Evolutionary conservation across 2,113 vertebrate species (phyloP), one percentile per base, ranked within the genome.

Genomic region (Cisticola juncidis): DNA sequence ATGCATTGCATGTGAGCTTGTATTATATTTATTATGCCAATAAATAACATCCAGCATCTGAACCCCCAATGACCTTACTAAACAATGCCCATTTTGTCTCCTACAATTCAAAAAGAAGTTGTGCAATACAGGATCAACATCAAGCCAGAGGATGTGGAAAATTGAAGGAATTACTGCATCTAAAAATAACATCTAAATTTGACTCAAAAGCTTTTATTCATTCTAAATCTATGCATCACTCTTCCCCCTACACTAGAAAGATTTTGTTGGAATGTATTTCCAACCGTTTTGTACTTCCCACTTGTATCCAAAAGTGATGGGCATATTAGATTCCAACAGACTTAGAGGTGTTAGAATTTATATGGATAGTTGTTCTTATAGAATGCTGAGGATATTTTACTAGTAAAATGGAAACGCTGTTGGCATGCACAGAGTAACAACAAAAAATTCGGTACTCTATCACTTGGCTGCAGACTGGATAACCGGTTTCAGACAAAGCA

Each of bases 131-230:
- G 64, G 22, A 88, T 47, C 38, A 92, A 60, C 60, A 56, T 44
- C n/a, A 58, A 95, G 78, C 14, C 66, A 92, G 80, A 87, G 81
- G 85, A 93, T 58, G 68, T 82, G 68, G 85, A 90, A 95, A 94
- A 85, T 1, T 50, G 58, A 83, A 93, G 26, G 35, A 93, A 88
- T 88, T 77, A 70, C 20, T 66, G 24, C 24, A 92, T 58, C 81
- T 91, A 87, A 94, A 95, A 91, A 82, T 80, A 94, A 56, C 44
- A 73, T 50, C 93, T 76, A 80, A 61, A 88, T 77, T 73, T 90
- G 47, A 77, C 64, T 88, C 81, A 87, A 82, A 90, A 81, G 66
- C 45, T 42, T 77, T 88, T 81, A 93, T 95, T 95, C 79, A 90
- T 47, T 61, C 64, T 54, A 85, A 80, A 90, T 82, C 70, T 28